Base-by-base conservation (phyloP, 1,140 invertebrate genomes). In the Scaptomyza montana region DNA sequence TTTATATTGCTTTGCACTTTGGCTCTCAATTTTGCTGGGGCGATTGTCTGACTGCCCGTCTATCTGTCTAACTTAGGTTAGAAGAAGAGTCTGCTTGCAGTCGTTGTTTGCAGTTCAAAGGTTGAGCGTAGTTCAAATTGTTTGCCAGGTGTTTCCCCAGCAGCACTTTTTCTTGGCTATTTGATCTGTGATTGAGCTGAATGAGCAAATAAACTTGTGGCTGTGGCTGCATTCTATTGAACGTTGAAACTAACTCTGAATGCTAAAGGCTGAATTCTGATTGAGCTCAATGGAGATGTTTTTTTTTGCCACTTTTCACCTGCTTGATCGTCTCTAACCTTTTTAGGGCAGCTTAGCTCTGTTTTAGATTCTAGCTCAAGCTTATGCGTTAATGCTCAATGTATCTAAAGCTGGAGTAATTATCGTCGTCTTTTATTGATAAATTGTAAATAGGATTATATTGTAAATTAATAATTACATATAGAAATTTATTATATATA, bases 141-240 rank as follows among this genome's bases (percentile, higher is more conserved):
- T 86, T 86, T 89, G 78, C 82, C 71, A 89, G 84, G 82, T 85
- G 85, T 85, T 85, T 80, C 50, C 73, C 68, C 53, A 64, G 73
- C 81, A 74, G 63, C 81, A 86, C 70, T 87, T 86, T 81, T 86
- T 73, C 59, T 70, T 63, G 64, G 84, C 75, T 86, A 89, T 86
- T 86, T 86, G 84, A 82, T 89, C 84, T 82, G 82, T 86, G 82
- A 89, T 87, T 86, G 84, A 87, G 82, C 78, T 86, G 78, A 86
- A 87, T 70, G 84, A 82, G 84, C 78, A 89, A 86, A 86, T 89
- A 87, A 87, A 86, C 82, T 86, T 86, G 82, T 76, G 74, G 81
- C 75, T 55, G 6, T 36, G 45, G 47, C 43, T 43, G 64, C 64
- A 51, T 50, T 75, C 63, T 45, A 73, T 55, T 54, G 70, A 73